A percentile compares a stretch with the other conserved stretches of the same genome.
Conservation (phyloP, 1,140 invertebrate genomes). For the Drosophila ercepeae region DNA sequence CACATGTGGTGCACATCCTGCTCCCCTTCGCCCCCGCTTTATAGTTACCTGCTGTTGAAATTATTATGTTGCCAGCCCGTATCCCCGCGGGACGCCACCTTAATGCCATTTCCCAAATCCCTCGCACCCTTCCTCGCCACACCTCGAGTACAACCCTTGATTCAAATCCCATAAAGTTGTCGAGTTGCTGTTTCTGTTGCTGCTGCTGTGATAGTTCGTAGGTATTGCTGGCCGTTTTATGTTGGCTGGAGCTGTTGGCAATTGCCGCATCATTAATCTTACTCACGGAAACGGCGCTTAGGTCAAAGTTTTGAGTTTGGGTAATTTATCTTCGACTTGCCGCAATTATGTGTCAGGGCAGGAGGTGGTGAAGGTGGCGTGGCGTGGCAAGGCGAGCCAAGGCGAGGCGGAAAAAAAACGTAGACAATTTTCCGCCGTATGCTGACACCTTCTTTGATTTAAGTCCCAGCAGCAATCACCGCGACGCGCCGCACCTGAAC, state of each 20-base stretch:
- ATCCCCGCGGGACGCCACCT: slow-evolving; percentile 25
- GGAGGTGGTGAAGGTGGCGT: background rate
- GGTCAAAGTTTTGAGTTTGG: slow-evolving; percentile 80
- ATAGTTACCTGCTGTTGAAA: slow-evolving; percentile 62
- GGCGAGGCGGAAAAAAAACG: slow-evolving; percentile 9
- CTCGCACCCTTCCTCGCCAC: background rate
- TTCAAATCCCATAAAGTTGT: slow-evolving; percentile 81
- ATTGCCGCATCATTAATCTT: slow-evolving; percentile 81
- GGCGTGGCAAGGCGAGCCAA: no score
- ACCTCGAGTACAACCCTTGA: slow-evolving; percentile 59
- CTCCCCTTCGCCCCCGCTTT: slow-evolving; percentile 1
- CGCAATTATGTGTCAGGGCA: slow-evolving; percentile 70
- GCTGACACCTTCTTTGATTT: slow-evolving; percentile 37
- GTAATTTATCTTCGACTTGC: slow-evolving; percentile 77
- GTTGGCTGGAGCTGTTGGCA: slow-evolving; percentile 60
- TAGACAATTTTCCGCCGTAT: slow-evolving; percentile 33
- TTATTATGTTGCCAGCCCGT: slow-evolving; percentile 67
- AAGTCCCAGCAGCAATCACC: slow-evolving; percentile 21
- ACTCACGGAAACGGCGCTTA: slow-evolving; percentile 79
- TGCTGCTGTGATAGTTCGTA: slow-evolving; percentile 70
- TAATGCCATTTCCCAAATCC: background rate
- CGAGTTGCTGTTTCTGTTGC: slow-evolving; percentile 57
- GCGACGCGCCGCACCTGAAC: slow-evolving; percentile 44
- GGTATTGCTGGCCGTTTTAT: slow-evolving; percentile 51
- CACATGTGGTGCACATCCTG: slow-evolving; percentile 57